Evolutionary conservation across 1,140 invertebrate genomes (phyloP), one percentile per base, ranked within the genome.

Genomic region (Conus betulinus): DNA sequence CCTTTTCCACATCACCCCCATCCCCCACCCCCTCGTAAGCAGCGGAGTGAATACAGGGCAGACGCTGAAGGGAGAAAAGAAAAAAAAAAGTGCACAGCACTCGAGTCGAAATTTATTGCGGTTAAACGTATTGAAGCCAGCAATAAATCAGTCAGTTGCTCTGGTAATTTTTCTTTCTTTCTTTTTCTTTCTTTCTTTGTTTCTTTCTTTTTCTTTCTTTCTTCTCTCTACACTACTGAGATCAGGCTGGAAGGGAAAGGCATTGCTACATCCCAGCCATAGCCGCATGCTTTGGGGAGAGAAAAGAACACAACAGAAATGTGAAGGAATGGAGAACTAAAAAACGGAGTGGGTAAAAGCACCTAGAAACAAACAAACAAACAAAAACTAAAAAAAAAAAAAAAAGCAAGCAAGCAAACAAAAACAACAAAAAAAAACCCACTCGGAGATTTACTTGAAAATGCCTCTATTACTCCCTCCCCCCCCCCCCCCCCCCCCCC

Each of bases 111-210:
- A 71, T 71, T 71, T 71, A 71, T 23, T 71, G 67, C 67, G 67
- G 67, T 71, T 71, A 71, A 71, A 71, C 67, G 67, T 71, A 71
- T 71, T 71, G 67, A 71, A 71, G 67, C 81, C 39, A 83, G 55
- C 20, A 11, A 83, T 57, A 83, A 55, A 57, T 83, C 39, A 82
- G 51, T 53, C 79, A 82, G 11, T 15, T 27, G 53, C 79, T 55
- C 79, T 53, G 39, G 25, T 39, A 15, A 52, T 63, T 11, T 11
- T 63, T 63, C 4, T 4, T 63, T 63, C 17, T 63, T 1, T 63
- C 4, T 63, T 4, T 63, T 63, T 11, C 17, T 63, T 63, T 63
- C 17, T 63, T 63, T 63, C 11, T 39, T 39, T 60, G 1, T 71
- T 71, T 71, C 23, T 23, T 71, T 20, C 20, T 23, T 71, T 1